These are phyloP conservation scores for Drosophila atroscutellata DNA, from an alignment of 2,888 invertebrate genomes.

Conservation along the genomic window DNA sequence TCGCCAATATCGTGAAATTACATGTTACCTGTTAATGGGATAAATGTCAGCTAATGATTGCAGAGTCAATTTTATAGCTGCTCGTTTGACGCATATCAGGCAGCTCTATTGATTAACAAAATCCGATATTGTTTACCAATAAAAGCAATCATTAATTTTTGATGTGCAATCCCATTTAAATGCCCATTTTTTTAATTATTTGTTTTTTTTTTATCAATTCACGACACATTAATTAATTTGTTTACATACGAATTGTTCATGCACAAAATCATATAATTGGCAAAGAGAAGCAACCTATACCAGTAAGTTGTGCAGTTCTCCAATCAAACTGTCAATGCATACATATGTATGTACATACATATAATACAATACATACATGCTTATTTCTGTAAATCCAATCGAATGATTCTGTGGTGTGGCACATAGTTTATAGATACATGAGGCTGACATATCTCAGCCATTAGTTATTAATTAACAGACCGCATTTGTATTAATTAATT, in stretches of 20 bases:
- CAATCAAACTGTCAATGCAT: conserved; percentile 33
- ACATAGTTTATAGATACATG: conserved; percentile 20
- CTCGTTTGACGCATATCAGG: conserved; percentile 26
- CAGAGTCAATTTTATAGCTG: conserved; percentile 11
- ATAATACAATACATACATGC: conserved; percentile 4
- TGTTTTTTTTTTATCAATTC: conserved; percentile 17
- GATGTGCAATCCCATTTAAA: conserved; percentile 28
- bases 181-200: neutral
- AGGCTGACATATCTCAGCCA: conserved; percentile 52
- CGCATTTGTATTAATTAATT: conserved; percentile 63
- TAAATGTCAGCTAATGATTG: conserved; percentile 24
- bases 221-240: conserved; percentile 55
- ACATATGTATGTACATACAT: neutral
- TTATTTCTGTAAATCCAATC: conserved; percentile 9
- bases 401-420: conserved; percentile 10
- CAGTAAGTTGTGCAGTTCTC: conserved; percentile 1
- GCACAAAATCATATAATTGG: conserved; percentile 47
- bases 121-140: conserved; percentile 16
- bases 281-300: conserved; percentile 19
- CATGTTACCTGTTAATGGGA: neutral
- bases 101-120: conserved; percentile 25
- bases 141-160: conserved; percentile 32
- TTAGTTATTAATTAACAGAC: conserved; percentile 68
- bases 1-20: neutral
- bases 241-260: conserved; percentile 39